Percentiles rank a stretch among this genome's conserved stretches.
Evolutionary conservation across 2,888 invertebrate species (phyloP).

Genomic region (Ryuthela nishihirai): DNA sequence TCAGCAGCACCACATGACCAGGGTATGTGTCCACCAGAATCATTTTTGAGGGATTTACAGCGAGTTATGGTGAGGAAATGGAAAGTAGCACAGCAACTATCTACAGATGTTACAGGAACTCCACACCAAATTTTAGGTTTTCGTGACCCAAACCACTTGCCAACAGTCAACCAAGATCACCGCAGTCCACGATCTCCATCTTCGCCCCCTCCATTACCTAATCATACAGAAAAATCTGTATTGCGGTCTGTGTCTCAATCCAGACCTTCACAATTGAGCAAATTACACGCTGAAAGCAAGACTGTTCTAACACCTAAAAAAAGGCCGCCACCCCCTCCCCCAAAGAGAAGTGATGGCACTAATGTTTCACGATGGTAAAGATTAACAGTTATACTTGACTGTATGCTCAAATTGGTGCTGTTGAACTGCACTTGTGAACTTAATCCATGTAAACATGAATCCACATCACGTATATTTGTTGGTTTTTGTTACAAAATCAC

Average conservation of each 20-base stretch:
- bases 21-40: conserved; percentile 54
- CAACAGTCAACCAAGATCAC: conserved; percentile 14
- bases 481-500: no score
- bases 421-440: conserved; percentile 15
- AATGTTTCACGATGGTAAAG: conserved; percentile 55
- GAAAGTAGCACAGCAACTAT: conserved; percentile 88
- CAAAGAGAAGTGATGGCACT: conserved; percentile 79
- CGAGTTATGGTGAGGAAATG: conserved; percentile 84
- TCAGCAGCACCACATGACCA: conserved; percentile 63
- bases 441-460: no score
- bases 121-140: conserved; percentile 89
- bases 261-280: conserved; percentile 1
- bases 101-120: conserved; percentile 75
- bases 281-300: conserved; percentile 2
- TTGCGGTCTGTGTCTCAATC: conserved; percentile 11
- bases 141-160: conserved; percentile 52
- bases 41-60: conserved; percentile 82
- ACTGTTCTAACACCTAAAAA: conserved; percentile 49
- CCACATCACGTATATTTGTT: no score
- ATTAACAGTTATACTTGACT: neutral
- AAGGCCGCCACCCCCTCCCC: conserved; percentile 83
- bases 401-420: conserved; percentile 35
- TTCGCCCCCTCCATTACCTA: conserved; percentile 20
- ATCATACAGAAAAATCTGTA: conserved; percentile 7
- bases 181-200: conserved; percentile 16